Percentiles rank a stretch among this genome's conserved stretches.
Evolutionary conservation across 2,888 invertebrate species (phyloP).

Genomic region (Pristionchus arcanus): DNA sequence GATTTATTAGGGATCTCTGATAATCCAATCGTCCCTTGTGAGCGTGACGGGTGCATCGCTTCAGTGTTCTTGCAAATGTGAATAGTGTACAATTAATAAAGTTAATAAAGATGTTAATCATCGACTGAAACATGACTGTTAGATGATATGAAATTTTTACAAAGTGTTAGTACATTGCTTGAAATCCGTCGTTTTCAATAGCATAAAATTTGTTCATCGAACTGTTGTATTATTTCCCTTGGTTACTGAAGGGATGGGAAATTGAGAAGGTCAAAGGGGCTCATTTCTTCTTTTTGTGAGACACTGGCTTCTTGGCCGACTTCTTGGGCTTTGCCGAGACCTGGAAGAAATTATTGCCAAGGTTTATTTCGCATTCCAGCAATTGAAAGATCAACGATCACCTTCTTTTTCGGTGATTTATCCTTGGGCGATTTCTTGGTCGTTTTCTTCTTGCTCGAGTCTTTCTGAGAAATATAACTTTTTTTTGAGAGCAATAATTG

Average conservation of each 20-base stretch:
- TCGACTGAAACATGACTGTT: too few relatives aligned
- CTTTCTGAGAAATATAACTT: background rate
- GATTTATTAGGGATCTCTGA: background rate
- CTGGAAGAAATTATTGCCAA: background rate
- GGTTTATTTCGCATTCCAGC: too few relatives aligned
- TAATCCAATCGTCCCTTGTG: background rate
- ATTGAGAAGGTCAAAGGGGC: background rate
- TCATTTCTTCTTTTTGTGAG: constrained; percentile 32
- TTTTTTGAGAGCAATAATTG: background rate
- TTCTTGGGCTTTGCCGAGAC: constrained; percentile 4
- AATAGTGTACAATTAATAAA: background rate
- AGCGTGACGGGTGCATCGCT: constrained; percentile 7
- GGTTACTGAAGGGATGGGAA: constrained; percentile 5
- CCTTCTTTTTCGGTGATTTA: background rate
- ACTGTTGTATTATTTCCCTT: background rate
- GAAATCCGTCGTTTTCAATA: background rate
- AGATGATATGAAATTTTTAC: too few relatives aligned
- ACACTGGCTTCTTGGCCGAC: constrained; percentile 12
- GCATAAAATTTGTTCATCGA: constrained; percentile 40
- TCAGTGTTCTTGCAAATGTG: background rate
- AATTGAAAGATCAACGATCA: background rate
- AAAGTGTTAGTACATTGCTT: background rate
- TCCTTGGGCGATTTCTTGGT: background rate
- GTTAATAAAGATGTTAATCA: background rate
- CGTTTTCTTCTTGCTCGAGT: background rate